A percentile compares a stretch with the other conserved stretches of the same genome.
phyloP scores from a whole-genome alignment of 2,113 vertebrate species.

The Melanerpes formicivorus region DNA sequence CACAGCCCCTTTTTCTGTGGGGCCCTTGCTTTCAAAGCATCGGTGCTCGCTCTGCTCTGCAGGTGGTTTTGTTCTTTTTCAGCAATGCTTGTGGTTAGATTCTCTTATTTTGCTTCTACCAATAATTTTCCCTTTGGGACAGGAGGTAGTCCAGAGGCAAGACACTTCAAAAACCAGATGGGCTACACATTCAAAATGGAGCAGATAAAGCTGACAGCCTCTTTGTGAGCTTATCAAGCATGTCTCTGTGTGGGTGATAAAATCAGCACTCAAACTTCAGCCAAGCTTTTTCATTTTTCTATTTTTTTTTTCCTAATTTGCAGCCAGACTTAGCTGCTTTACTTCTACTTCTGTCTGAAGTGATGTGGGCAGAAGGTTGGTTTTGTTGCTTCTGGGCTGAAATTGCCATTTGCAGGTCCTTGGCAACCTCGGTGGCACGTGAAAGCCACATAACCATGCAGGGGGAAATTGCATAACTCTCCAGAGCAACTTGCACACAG shows the following conservation, averaged over 20 bases:
- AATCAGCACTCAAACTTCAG: slow-evolving; percentile 1
- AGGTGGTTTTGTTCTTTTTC: background rate
- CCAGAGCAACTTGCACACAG: background rate
- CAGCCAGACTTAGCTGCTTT: background rate
- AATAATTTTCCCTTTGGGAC: background rate
- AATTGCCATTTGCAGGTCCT: background rate
- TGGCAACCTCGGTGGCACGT: background rate
- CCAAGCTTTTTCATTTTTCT: background rate
- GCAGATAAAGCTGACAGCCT: background rate
- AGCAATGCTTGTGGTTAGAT: background rate
- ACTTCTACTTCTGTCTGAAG: background rate
- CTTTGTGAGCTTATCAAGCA: background rate
- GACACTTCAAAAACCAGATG: background rate
- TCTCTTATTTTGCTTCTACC: background rate
- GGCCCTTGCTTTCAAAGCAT: background rate
- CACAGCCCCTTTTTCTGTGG: background rate
- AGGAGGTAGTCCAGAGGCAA: background rate
- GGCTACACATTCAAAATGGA: background rate
- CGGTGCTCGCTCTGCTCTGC: background rate
- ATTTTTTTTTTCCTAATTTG: background rate
- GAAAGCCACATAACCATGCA: background rate
- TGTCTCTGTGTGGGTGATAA: slow-evolving; percentile 9
- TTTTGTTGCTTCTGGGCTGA: background rate
- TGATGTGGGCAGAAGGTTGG: background rate
- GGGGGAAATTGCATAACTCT: background rate